phyloP scores from a whole-genome alignment of 2,797 vertebrate genomes.

The Silurus lanzhouensis region DNA sequence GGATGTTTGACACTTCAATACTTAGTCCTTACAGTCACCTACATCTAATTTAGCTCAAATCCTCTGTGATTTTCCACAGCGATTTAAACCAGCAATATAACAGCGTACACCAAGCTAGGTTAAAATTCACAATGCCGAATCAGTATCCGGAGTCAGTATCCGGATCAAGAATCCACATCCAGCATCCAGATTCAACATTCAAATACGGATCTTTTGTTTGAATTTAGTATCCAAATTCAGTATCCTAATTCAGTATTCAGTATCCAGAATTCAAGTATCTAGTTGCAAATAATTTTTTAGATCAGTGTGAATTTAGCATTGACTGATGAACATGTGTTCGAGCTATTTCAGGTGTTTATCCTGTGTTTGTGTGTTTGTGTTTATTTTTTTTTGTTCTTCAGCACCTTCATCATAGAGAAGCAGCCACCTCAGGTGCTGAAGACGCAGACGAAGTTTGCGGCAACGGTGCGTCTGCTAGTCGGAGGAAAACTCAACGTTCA shows the following conservation, averaged over 20 bases:
- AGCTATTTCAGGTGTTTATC: not conserved
- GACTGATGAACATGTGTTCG: not conserved
- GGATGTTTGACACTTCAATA: not conserved
- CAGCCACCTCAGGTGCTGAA: conserved; percentile 93
- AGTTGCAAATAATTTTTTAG: no score
- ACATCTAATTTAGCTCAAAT: not conserved
- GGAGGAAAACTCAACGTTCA: conserved; percentile 95
- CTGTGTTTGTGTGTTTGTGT: not conserved
- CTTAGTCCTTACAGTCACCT: not conserved
- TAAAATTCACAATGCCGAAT: no score
- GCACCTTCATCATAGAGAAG: conserved; percentile 96
- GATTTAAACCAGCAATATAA: no score
- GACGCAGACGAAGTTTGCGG: conserved; percentile 95
- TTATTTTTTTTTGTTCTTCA: conserved; percentile 54
- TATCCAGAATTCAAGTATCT: no score
- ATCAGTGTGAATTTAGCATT: not conserved
- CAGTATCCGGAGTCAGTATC: no score
- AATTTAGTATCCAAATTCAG: no score
- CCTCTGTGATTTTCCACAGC: no score
- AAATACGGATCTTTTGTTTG: no score
- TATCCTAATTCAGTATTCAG: no score
- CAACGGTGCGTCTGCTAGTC: conserved; percentile 90
- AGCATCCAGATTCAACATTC: no score
- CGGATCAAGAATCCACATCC: no score
- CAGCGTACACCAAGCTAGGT: no score